phyloP scores from a whole-genome alignment of 2,113 vertebrate genomes.

The Piaya cayana region DNA sequence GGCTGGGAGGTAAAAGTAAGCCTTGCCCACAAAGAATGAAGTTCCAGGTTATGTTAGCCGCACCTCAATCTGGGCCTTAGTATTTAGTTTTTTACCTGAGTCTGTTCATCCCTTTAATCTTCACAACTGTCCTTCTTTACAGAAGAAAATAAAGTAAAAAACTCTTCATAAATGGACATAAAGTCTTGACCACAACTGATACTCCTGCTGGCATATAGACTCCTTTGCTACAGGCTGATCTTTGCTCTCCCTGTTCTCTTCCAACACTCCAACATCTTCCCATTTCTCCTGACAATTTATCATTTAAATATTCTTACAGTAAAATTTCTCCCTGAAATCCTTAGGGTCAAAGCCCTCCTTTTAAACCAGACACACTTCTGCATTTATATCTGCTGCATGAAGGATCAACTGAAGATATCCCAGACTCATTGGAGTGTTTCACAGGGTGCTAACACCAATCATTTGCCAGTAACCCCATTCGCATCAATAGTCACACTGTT shows the following conservation, averaged over 20 bases:
- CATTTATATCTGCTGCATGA: not conserved
- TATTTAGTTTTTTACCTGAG: not conserved
- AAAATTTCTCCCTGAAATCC: not conserved
- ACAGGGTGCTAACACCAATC: not conserved
- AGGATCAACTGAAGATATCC: not conserved
- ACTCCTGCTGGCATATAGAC: not conserved
- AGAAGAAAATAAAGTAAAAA: not conserved
- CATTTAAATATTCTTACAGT: not conserved
- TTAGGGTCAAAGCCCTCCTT: not conserved
- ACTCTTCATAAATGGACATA: not conserved
- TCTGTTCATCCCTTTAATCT: not conserved
- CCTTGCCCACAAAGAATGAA: not conserved
- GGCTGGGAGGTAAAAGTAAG: not conserved
- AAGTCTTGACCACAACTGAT: not conserved
- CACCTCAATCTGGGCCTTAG: not conserved
- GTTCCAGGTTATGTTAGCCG: not conserved
- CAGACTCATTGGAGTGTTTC: accelerated
- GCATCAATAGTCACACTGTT: accelerated
- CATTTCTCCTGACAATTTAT: not conserved
- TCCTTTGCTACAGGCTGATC: not conserved
- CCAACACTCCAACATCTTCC: not conserved
- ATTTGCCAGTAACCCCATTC: not conserved
- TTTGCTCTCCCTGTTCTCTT: not conserved
- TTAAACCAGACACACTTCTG: not conserved
- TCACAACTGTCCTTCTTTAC: not conserved